phyloP scores from a whole-genome alignment of 2,888 invertebrate species.

The Pyralis farinalis region DNA sequence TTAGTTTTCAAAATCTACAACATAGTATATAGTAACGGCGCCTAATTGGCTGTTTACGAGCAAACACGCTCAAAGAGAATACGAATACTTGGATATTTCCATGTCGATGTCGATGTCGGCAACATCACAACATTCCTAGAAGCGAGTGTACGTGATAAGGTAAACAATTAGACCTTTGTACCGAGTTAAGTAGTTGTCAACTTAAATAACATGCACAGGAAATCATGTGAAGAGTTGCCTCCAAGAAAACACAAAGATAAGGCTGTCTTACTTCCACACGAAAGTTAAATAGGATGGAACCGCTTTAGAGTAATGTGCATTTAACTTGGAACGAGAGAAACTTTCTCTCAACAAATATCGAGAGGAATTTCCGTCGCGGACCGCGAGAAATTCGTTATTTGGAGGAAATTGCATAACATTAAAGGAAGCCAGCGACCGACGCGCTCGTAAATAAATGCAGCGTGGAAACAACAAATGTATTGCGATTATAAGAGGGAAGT shows the following conservation, averaged over 20 bases:
- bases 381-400: slow-evolving; percentile 44
- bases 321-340: slow-evolving; percentile 46
- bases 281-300: slow-evolving; percentile 33
- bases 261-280: slow-evolving; percentile 17
- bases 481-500: too few species aligned
- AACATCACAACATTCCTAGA: background rate
- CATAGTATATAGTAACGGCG: background rate
- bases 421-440: slow-evolving; percentile 27
- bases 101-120: background rate
- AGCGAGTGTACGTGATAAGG: background rate
- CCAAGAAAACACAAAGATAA: slow-evolving; percentile 17
- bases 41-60: background rate
- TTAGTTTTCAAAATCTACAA: background rate
- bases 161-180: slow-evolving; percentile 9
- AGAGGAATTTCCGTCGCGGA: slow-evolving; percentile 33
- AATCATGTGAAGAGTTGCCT: slow-evolving; percentile 8
- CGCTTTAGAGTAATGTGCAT: slow-evolving; percentile 38
- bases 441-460: slow-evolving; percentile 23
- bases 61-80: background rate
- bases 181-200: slow-evolving; percentile 6
- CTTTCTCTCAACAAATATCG: slow-evolving; percentile 41
- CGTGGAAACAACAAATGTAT: slow-evolving; percentile 2
- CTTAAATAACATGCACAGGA: slow-evolving; percentile 15
- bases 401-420: slow-evolving; percentile 44
- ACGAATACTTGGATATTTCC: background rate